These are phyloP conservation scores for Nyctibius bracteatus DNA, from an alignment of 2,113 vertebrate genomes.

Conservation along the genomic window DNA sequence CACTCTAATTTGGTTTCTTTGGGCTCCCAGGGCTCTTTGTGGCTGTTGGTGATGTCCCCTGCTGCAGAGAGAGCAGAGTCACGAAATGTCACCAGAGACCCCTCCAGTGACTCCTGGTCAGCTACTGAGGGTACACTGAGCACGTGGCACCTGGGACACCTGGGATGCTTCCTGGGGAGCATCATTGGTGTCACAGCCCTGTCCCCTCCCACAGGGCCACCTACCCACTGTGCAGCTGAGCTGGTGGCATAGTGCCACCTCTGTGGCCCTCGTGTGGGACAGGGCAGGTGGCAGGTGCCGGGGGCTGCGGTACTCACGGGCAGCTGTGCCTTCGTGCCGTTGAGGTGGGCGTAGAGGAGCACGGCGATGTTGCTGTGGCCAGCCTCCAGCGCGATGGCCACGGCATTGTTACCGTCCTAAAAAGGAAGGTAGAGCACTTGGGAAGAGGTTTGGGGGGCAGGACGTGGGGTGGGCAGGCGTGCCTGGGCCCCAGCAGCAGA, in stretches of 20 bases:
- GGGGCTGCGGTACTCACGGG: constrained; percentile 68
- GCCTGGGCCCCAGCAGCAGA: background rate
- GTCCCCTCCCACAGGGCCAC: accelerated
- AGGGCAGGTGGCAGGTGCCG: background rate
- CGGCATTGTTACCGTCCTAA: constrained; percentile 91
- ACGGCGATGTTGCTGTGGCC: constrained; percentile 89
- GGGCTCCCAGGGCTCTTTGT: background rate
- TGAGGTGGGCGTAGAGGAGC: constrained; percentile 86
- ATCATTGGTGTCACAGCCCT: background rate
- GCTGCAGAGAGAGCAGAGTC: background rate
- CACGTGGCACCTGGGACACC: accelerated
- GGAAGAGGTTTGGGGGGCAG: background rate
- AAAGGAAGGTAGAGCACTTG: background rate
- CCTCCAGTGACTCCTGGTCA: background rate
- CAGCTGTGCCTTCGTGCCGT: constrained; percentile 57
- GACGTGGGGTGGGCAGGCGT: accelerated
- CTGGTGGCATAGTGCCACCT: accelerated
- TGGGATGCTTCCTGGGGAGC: background rate
- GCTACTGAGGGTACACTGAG: background rate
- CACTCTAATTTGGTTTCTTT: constrained; percentile 4
- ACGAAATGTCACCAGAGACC: background rate
- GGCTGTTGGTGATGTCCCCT: background rate
- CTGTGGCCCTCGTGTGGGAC: accelerated
- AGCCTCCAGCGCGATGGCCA: constrained; percentile 88
- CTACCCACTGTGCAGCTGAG: background rate